Conservation (phyloP, 2,797 vertebrate species). For the Passerculus sandwichensis region DNA sequence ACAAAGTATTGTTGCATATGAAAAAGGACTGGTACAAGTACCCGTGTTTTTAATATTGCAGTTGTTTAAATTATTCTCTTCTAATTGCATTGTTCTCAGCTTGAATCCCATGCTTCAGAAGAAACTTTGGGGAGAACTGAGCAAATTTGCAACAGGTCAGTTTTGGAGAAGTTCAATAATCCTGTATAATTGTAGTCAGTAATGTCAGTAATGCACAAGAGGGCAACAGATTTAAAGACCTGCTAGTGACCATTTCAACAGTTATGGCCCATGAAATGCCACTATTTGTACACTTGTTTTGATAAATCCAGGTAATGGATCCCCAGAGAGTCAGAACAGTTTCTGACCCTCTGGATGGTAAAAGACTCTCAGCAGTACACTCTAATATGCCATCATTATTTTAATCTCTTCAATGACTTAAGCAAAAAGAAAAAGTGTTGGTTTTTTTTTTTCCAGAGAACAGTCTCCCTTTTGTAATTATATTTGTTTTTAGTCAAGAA, state of each 20-base stretch:
- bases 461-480: neutral
- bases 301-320: neutral
- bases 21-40: neutral
- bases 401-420: neutral
- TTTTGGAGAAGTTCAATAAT: neutral
- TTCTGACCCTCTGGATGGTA: neutral
- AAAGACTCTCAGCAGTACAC: neutral
- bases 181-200: neutral
- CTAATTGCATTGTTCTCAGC: neutral
- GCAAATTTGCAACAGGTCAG: neutral
- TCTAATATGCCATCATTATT: neutral
- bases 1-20: neutral
- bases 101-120: neutral
- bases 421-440: neutral
- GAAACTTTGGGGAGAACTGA: neutral
- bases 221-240: neutral
- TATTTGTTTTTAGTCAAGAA: neutral
- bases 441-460: neutral
- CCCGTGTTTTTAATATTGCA: neutral
- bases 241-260: neutral
- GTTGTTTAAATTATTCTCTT: neutral
- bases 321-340: neutral
- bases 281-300: neutral
- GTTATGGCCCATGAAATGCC: neutral
- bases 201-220: neutral